These are phyloP conservation scores for Ephydatia muelleri DNA, from an alignment of 37 sponge, comb jelly and placozoan species.

Conservation along the genomic window DNA sequence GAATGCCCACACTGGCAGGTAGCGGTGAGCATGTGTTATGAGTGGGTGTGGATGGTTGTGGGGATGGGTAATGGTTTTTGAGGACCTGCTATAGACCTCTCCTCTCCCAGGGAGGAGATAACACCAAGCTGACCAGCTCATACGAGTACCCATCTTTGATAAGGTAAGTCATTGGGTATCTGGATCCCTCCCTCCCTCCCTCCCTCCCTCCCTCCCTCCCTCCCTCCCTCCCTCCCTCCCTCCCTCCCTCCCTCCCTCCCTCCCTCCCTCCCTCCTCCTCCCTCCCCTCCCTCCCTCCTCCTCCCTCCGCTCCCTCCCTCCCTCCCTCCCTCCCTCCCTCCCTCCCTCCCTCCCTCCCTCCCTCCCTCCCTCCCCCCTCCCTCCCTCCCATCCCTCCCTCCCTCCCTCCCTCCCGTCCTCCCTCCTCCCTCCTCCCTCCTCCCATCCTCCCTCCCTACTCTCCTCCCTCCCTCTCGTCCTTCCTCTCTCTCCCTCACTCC, in stretches of 20 bases:
- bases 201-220: background rate
- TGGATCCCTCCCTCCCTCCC: background rate
- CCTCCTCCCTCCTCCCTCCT: background rate
- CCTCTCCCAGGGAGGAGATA: background rate
- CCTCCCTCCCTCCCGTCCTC: constrained; percentile 20
- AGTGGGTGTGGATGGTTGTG: constrained; percentile 13
- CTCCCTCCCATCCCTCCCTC: constrained; percentile 12
- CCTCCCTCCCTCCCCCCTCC: background rate
- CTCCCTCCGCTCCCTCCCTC: background rate
- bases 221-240: background rate
- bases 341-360: background rate
- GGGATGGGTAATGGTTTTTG: too few species aligned
- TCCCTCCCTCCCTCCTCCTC: background rate
- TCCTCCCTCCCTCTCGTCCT: background rate
- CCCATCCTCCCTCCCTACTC: background rate
- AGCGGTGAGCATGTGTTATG: background rate
- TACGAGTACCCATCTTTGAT: background rate
- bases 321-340: background rate
- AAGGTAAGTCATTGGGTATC: too few species aligned
- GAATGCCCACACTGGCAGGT: background rate
- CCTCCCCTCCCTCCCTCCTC: background rate
- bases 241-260: background rate
- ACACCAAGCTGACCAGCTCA: background rate
- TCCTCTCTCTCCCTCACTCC: constrained; percentile 28
- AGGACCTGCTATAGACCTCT: too few species aligned